Evolutionary conservation across 2,888 invertebrate genomes (phyloP).

Genomic region (Drosophila mettleri): DNA sequence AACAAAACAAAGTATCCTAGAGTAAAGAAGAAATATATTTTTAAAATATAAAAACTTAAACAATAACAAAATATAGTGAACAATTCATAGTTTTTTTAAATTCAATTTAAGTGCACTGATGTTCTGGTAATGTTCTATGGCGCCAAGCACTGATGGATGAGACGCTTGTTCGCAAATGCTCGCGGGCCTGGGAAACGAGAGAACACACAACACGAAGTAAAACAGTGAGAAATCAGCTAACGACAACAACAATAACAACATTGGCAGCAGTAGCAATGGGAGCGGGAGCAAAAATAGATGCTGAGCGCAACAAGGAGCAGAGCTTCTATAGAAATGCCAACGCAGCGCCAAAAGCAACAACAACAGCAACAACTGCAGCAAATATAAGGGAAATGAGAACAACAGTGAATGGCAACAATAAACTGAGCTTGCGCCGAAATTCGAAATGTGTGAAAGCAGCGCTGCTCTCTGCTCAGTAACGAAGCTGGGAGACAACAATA

Average conservation of each 20-base stretch:
- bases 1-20: too few relatives aligned
- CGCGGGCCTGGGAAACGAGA: slow-evolving; percentile 64
- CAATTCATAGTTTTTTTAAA: slow-evolving; percentile 24
- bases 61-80: not conserved
- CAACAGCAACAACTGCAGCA: slow-evolving; percentile 46
- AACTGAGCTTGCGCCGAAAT: slow-evolving; percentile 79
- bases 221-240: slow-evolving; percentile 29
- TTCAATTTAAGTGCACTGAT: slow-evolving; percentile 35
- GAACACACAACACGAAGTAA: slow-evolving; percentile 44
- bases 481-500: slow-evolving; percentile 66
- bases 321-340: slow-evolving; percentile 54
- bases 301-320: slow-evolving; percentile 78
- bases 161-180: slow-evolving; percentile 27
- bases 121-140: slow-evolving; percentile 41
- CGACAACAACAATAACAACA: slow-evolving; percentile 13
- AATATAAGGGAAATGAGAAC: slow-evolving; percentile 35
- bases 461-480: slow-evolving; percentile 52
- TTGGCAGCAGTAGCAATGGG: not conserved
- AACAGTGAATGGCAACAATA: slow-evolving; percentile 69
- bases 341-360: slow-evolving; percentile 45
- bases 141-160: slow-evolving; percentile 48
- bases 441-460: slow-evolving; percentile 50
- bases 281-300: slow-evolving; percentile 46
- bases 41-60: not conserved
- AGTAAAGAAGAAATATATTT: too few relatives aligned